A percentile compares a stretch with the other conserved stretches of the same genome.
phyloP scores from a whole-genome alignment of 1,140 invertebrate species.

The Lordiphosa collinella region DNA sequence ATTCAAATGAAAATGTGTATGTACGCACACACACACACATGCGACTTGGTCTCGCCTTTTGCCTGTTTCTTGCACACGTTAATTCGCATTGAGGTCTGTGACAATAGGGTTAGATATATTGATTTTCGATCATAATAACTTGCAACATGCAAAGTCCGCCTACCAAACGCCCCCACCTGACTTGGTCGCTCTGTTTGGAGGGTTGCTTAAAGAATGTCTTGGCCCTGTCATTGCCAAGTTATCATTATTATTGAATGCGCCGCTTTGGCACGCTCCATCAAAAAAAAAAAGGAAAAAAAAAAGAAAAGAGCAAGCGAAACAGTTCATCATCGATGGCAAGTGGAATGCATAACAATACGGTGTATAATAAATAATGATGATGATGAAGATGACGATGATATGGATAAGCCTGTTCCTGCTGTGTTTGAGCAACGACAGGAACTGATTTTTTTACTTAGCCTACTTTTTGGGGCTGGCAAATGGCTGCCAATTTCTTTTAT shows the following conservation, averaged over 20 bases:
- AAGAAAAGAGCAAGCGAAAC: background rate
- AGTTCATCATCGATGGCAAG: background rate
- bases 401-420: too few species aligned
- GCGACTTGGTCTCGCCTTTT: constrained; percentile 34
- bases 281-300: background rate
- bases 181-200: constrained; percentile 22
- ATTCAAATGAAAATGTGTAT: too few species aligned
- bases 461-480: too few species aligned
- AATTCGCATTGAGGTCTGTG: background rate
- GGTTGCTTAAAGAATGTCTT: constrained; percentile 23
- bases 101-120: constrained; percentile 60
- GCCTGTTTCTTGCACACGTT: constrained; percentile 13
- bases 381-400: too few species aligned
- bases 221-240: constrained; percentile 58
- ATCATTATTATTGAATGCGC: constrained; percentile 68
- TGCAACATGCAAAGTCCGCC: constrained; percentile 50
- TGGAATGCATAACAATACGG: too few species aligned
- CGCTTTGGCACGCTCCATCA: constrained; percentile 61
- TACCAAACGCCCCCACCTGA: constrained; percentile 34
- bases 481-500: too few species aligned
- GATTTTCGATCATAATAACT: constrained; percentile 75
- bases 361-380: too few species aligned
- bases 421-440: too few species aligned
- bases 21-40: background rate
- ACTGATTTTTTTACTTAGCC: too few species aligned